Conservation (phyloP, 2,888 invertebrate genomes). For the Rhamphomyia laevipes region DNA sequence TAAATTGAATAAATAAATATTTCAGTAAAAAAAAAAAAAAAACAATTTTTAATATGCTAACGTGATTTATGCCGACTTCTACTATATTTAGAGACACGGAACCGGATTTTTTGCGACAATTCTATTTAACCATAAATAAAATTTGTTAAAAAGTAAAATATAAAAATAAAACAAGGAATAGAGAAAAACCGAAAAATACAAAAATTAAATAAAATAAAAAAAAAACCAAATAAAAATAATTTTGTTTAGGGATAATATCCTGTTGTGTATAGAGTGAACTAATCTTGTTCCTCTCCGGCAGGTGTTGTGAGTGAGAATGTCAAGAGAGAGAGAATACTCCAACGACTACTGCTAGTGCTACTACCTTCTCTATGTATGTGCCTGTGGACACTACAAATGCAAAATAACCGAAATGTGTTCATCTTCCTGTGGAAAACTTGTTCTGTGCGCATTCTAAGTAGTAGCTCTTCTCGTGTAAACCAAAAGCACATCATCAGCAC, state of each 20-base stretch:
- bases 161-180: too few species aligned
- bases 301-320: conserved; percentile 36
- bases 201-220: conserved; percentile 11
- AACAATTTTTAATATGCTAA: too few species aligned
- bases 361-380: conserved; percentile 4
- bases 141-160: too few species aligned
- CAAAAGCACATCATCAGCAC: conserved; percentile 3
- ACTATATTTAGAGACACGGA: too few species aligned
- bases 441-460: conserved; percentile 15
- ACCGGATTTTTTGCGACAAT: too few species aligned
- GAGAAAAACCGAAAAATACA: neutral
- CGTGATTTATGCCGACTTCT: too few species aligned
- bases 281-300: conserved; percentile 42
- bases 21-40: too few species aligned
- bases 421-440: neutral
- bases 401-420: conserved; percentile 6
- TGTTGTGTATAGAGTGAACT: conserved; percentile 41
- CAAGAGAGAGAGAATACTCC: conserved; percentile 20
- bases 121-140: too few species aligned
- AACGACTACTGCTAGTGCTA: conserved; percentile 11
- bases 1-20: too few species aligned
- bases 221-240: conserved; percentile 16
- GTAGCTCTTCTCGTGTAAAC: conserved; percentile 3
- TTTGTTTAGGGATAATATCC: conserved; percentile 27
- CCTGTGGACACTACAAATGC: neutral